Evolutionary conservation across 2,888 invertebrate species (phyloP).

Genomic region (Laspeyria flexula): DNA sequence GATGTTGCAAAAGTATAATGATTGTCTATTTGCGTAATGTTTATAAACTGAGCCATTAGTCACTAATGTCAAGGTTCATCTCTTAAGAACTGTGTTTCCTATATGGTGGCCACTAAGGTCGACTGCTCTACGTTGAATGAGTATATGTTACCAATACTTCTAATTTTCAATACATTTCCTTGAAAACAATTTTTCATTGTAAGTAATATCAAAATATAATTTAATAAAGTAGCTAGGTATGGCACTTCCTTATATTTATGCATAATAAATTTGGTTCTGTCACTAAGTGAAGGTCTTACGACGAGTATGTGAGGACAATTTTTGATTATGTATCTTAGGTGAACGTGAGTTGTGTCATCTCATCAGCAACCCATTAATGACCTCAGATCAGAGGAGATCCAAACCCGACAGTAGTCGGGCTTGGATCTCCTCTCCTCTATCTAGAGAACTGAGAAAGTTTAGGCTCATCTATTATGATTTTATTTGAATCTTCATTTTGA

Average conservation of each 20-base stretch:
- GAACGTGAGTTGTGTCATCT: no score
- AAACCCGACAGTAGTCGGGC: no score
- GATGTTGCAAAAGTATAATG: slow-evolving; percentile 2
- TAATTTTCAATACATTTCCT: slow-evolving; percentile 1
- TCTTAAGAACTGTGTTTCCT: slow-evolving; percentile 16
- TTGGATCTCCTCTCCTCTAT: no score
- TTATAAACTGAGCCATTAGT: slow-evolving; percentile 12
- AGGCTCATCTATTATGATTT: no score
- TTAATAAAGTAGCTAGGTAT: not conserved
- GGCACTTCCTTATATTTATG: not conserved
- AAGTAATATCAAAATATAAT: no score
- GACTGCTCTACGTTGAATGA: not conserved
- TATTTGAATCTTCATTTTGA: no score
- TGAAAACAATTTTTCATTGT: not conserved
- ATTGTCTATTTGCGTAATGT: slow-evolving; percentile 6
- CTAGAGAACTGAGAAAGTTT: no score
- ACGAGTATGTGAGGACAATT: not conserved
- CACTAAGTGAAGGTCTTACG: slow-evolving; percentile 1
- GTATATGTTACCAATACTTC: slow-evolving; percentile 6
- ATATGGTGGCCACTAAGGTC: slow-evolving; percentile 1
- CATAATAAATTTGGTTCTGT: not conserved
- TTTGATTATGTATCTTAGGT: no score
- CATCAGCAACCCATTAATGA: no score
- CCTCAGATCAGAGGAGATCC: no score
- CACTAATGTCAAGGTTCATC: slow-evolving; percentile 67